Evolutionary conservation across 1,140 invertebrate genomes (phyloP).

Genomic region (Penaeus chinensis): DNA sequence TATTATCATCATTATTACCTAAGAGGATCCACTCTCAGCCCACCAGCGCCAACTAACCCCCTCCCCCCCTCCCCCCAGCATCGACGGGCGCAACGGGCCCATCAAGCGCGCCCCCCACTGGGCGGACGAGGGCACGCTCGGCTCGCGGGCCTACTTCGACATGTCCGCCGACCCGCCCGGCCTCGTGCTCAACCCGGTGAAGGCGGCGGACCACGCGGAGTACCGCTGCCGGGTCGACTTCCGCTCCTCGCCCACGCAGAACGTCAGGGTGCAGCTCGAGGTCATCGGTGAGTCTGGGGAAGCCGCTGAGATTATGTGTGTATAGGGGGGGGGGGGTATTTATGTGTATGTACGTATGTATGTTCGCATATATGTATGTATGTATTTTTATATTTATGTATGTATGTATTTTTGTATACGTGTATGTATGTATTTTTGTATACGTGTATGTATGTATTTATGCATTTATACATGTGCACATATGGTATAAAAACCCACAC

Average conservation of each 20-base stretch:
- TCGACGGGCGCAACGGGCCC: slow-evolving; percentile 38
- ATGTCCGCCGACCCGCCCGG: slow-evolving; percentile 32
- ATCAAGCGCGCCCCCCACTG: slow-evolving; percentile 35
- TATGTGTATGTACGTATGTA: no score
- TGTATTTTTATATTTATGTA: no score
- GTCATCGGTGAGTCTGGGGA: slow-evolving; percentile 82
- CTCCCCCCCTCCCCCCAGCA: background rate
- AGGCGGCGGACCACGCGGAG: slow-evolving; percentile 78
- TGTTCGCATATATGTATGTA: no score
- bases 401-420: no score
- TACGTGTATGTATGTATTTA: no score
- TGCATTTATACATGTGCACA: no score
- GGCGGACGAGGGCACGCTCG: slow-evolving; percentile 31
- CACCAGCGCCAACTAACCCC: background rate
- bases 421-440: no score
- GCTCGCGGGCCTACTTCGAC: slow-evolving; percentile 35
- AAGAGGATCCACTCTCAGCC: background rate
- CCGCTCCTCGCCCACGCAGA: slow-evolving; percentile 87
- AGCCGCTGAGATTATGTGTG: background rate
- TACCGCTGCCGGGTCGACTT: slow-evolving; percentile 92
- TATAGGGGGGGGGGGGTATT: no score
- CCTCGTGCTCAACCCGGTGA: slow-evolving; percentile 31
- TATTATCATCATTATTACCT: background rate
- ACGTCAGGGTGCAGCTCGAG: slow-evolving; percentile 88
- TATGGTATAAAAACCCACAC: no score